These are phyloP conservation scores for Austrolebias charrua DNA, from an alignment of 2,797 vertebrate genomes.

Conservation along the genomic window DNA sequence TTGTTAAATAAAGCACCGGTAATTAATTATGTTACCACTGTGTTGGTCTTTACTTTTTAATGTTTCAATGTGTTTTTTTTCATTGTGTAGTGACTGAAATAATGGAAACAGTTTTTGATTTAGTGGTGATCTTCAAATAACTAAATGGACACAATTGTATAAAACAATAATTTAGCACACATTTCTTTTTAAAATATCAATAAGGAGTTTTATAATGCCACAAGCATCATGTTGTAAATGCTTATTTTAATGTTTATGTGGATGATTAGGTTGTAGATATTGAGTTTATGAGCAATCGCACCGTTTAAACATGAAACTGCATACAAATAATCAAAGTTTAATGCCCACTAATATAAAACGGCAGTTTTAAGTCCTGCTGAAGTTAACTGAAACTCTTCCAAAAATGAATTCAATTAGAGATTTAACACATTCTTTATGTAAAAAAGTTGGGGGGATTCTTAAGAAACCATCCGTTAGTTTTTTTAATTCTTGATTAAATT, in stretches of 20 bases:
- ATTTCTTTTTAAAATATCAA: no score
- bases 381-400: neutral
- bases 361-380: neutral
- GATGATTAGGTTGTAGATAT: no score
- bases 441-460: neutral
- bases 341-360: neutral
- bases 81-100: neutral
- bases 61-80: neutral
- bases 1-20: slow-evolving; percentile 16
- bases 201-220: no score
- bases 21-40: slow-evolving; percentile 6
- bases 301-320: neutral
- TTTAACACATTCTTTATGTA: no score
- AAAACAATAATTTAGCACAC: no score
- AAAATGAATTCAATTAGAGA: neutral
- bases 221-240: no score
- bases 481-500: neutral
- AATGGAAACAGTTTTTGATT: neutral
- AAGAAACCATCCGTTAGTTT: neutral
- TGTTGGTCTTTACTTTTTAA: slow-evolving; percentile 42
- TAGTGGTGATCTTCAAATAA: neutral
- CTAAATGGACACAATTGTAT: no score
- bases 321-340: neutral
- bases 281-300: no score
- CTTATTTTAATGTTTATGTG: no score